A percentile compares a stretch with the other conserved stretches of the same genome.
Conservation (phyloP, 2,113 vertebrate genomes). For the Clarias macrocephalus region DNA sequence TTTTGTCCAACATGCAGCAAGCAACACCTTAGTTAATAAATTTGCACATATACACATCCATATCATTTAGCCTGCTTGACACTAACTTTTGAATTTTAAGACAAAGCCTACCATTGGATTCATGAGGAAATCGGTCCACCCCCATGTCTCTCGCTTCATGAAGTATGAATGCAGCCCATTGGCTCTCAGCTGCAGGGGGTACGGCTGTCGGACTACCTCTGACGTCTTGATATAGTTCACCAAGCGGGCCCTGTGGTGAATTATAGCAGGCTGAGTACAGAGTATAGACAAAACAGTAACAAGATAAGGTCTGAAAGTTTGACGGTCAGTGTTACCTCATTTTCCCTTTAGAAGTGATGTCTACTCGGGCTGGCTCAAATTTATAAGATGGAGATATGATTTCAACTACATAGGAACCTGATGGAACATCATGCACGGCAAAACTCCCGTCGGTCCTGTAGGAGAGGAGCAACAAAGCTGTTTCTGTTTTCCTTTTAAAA, state of each 20-base stretch:
- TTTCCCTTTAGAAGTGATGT: constrained; percentile 98
- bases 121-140: constrained; percentile 99
- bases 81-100: not conserved
- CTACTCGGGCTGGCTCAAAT: constrained; percentile 94
- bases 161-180: constrained; percentile 89
- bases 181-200: constrained; percentile 92
- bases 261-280: not conserved
- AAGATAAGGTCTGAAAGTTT: not conserved
- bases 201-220: constrained; percentile 90
- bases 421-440: constrained; percentile 92
- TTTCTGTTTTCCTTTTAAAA: not conserved
- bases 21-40: not conserved
- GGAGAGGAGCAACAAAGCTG: constrained; percentile 41
- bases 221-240: constrained; percentile 98
- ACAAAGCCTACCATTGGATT: constrained; percentile 90
- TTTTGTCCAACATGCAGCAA: not conserved
- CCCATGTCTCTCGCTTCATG: constrained; percentile 97
- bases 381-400: constrained; percentile 86
- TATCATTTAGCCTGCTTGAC: not conserved
- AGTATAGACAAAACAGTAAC: not conserved
- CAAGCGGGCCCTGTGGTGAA: constrained; percentile 80
- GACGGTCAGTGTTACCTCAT: constrained; percentile 82
- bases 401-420: constrained; percentile 96
- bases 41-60: not conserved
- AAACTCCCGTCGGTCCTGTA: constrained; percentile 94